Evolutionary conservation across 2,888 invertebrate genomes (phyloP).

Genomic region (Pardosa pseudoannulata): DNA sequence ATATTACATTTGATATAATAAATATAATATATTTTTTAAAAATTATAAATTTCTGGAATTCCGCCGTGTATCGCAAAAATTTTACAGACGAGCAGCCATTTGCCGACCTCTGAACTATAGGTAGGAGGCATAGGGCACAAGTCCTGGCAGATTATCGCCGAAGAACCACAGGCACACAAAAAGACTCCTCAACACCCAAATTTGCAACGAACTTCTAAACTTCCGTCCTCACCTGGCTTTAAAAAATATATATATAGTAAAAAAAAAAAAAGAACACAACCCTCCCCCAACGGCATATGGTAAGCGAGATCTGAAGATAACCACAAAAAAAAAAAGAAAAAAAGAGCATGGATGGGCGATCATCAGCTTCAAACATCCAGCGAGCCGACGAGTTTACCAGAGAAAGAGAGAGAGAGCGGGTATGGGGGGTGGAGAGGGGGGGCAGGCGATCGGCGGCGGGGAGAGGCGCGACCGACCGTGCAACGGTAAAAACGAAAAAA

Average conservation of each 20-base stretch:
- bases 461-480: background rate
- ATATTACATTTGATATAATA: too few species aligned
- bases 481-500: constrained; percentile 66
- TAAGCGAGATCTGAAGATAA: background rate
- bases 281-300: constrained; percentile 9
- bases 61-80: too few species aligned
- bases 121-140: too few species aligned
- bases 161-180: background rate
- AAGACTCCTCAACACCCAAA: background rate
- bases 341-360: constrained; percentile 1
- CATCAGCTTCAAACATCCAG: constrained; percentile 5
- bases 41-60: too few species aligned
- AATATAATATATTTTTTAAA: too few species aligned
- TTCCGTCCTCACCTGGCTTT: background rate
- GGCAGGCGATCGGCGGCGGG: background rate
- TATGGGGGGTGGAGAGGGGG: constrained; percentile 1
- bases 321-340: background rate
- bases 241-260: background rate
- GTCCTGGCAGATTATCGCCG: too few species aligned
- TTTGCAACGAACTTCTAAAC: constrained; percentile 1
- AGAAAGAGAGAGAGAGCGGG: constrained; percentile 2
- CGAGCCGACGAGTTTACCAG: constrained; percentile 1
- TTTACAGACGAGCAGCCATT: too few species aligned
- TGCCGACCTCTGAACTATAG: too few species aligned
- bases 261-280: too few species aligned